These are phyloP conservation scores for Drosophila rufa DNA, from an alignment of 1,140 invertebrate species.

Conservation along the genomic window DNA sequence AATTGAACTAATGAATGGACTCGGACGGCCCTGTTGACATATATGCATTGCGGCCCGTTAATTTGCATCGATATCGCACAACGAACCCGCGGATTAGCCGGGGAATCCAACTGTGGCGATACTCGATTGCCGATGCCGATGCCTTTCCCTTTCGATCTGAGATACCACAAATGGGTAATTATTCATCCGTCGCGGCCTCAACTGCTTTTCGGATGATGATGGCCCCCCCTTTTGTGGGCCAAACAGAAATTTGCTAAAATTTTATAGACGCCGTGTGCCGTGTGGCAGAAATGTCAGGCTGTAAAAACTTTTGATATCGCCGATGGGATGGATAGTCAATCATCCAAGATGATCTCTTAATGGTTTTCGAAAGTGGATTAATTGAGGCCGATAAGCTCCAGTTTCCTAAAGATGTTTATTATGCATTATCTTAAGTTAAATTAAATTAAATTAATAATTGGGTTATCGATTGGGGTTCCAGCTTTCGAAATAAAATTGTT, in stretches of 20 bases:
- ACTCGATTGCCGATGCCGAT: conserved; percentile 14
- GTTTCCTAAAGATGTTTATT: conserved; percentile 8
- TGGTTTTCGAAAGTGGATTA: conserved; percentile 39
- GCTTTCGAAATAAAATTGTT: conserved; percentile 17
- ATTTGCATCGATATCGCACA: conserved; percentile 47
- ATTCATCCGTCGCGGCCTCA: conserved; percentile 48
- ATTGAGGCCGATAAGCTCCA: conserved; percentile 16
- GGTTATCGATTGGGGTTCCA: conserved; percentile 14
- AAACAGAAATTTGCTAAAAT: conserved; percentile 26
- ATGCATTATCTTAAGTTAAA: conserved; percentile 3
- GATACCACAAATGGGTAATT: conserved; percentile 43
- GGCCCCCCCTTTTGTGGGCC: conserved; percentile 24
- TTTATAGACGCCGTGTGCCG: conserved; percentile 16
- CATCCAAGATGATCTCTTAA: conserved; percentile 41
- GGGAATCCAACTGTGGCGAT: conserved; percentile 39
- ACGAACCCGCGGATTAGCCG: conserved; percentile 32
- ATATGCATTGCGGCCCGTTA: conserved; percentile 50
- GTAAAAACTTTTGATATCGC: conserved; percentile 28
- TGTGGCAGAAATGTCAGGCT: conserved; percentile 41
- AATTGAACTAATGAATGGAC: conserved; percentile 78
- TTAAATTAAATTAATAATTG: conserved; percentile 17
- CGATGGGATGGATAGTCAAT: conserved; percentile 36
- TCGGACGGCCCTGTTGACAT: conserved; percentile 55
- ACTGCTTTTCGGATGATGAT: conserved; percentile 23
- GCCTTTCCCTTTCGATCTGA: conserved; percentile 52